Conservation (phyloP, 2,797 vertebrate species). For the Crenuchus spilurus region DNA sequence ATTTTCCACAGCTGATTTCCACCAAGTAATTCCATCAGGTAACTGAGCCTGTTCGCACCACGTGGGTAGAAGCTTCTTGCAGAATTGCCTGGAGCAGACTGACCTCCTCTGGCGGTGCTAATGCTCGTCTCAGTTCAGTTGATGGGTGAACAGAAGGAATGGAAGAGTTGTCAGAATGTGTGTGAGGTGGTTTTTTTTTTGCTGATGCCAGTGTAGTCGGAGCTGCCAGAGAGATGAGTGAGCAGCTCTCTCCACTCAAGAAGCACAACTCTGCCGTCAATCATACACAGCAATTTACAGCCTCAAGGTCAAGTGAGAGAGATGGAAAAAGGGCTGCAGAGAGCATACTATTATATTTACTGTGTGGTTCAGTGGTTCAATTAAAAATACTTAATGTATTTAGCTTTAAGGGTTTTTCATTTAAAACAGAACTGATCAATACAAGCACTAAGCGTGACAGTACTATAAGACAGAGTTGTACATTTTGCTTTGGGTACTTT, state of each 20-base stretch:
- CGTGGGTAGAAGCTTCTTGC: constrained; percentile 36
- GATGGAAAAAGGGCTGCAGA: background rate
- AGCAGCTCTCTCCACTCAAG: constrained; percentile 25
- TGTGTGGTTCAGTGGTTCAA: background rate
- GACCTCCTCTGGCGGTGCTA: background rate
- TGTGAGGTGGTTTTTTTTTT: constrained; percentile 24
- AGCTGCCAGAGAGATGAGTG: constrained; percentile 39
- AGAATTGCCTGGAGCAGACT: constrained; percentile 18
- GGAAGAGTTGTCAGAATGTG: constrained; percentile 28
- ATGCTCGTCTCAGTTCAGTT: background rate
- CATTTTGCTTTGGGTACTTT: no score
- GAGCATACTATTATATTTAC: background rate
- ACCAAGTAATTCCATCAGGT: constrained; percentile 48
- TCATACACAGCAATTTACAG: constrained; percentile 20
- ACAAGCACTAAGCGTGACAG: no score
- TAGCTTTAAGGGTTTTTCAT: no score
- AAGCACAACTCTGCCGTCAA: constrained; percentile 30
- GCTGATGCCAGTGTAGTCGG: constrained; percentile 42
- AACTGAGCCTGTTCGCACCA: constrained; percentile 25
- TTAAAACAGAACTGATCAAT: no score
- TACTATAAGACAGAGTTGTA: no score
- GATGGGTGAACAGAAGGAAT: background rate
- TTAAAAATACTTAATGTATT: background rate
- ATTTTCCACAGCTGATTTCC: constrained; percentile 44
- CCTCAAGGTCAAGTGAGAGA: constrained; percentile 40